Evolutionary conservation across 2,888 invertebrate genomes (phyloP).

Genomic region (Drosophila flavopinicola): DNA sequence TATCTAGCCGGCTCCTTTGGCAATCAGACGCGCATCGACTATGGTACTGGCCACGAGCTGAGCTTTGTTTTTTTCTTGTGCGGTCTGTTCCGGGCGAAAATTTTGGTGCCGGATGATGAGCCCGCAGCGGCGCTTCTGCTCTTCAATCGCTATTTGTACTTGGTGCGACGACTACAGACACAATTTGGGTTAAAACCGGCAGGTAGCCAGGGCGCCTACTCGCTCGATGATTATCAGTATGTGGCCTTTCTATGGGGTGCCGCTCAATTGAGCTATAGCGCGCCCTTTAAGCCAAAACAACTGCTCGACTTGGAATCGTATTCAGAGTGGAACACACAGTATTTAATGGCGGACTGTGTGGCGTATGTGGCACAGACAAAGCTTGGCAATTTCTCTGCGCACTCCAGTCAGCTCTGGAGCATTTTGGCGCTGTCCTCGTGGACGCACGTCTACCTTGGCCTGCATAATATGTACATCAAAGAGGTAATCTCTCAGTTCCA

Average conservation of each 20-base stretch:
- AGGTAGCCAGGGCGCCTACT: constrained; percentile 99
- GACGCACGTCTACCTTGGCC: constrained; percentile 96
- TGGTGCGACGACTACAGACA: constrained; percentile 93
- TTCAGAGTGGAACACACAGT: constrained; percentile 89
- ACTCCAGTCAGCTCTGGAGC: constrained; percentile 99
- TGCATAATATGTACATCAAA: constrained; percentile 99
- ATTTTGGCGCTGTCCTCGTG: constrained; percentile 96
- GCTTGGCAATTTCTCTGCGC: constrained; percentile 98
- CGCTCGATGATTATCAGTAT: constrained; percentile 99
- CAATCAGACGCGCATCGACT: constrained; percentile 97
- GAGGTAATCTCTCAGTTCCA: constrained; percentile 97
- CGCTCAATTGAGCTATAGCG: constrained; percentile 94
- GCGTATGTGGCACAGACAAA: constrained; percentile 94
- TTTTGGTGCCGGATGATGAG: constrained; percentile 90
- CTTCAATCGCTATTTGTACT: constrained; percentile 89
- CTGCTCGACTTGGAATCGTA: constrained; percentile 90
- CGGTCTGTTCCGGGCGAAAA: constrained; percentile 95
- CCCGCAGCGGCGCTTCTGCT: constrained; percentile 88
- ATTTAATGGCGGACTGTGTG: constrained; percentile 96
- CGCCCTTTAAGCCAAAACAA: constrained; percentile 92
- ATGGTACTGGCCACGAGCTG: constrained; percentile 99
- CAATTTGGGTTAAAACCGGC: constrained; percentile 99
- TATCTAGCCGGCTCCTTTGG: constrained; percentile 97
- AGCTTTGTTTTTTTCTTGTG: constrained; percentile 97
- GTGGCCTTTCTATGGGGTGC: constrained; percentile 99